Evolutionary conservation across 2,113 vertebrate genomes (phyloP).

Genomic region (Toxostoma redivivum): DNA sequence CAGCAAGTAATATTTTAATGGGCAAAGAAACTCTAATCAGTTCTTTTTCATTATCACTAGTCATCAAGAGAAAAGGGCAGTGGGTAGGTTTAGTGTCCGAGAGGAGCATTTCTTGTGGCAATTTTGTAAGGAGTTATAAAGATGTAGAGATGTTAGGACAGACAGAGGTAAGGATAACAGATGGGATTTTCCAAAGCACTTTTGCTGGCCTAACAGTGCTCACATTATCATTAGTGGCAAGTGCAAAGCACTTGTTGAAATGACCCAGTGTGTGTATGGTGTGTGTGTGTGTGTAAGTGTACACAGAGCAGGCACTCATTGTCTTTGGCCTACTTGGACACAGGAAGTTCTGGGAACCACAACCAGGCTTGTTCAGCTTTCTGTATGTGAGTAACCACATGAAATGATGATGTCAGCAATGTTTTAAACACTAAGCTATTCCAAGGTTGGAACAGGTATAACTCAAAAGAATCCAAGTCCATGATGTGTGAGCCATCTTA

Average conservation of each 20-base stretch:
- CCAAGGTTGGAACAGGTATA: not conserved
- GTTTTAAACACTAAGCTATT: not conserved
- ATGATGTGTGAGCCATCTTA: accelerated
- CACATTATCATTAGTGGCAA: not conserved
- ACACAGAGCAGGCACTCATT: not conserved
- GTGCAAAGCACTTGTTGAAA: not conserved
- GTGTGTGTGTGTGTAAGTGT: not conserved
- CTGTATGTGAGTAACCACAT: not conserved
- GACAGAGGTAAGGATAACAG: not conserved
- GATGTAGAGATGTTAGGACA: not conserved
- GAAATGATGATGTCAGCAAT: not conserved
- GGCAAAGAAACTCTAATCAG: conserved; percentile 1
- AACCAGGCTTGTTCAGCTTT: not conserved
- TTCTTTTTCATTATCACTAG: conserved; percentile 4
- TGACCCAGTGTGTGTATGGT: not conserved
- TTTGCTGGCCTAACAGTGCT: not conserved
- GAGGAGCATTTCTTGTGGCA: not conserved
- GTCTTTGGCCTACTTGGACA: not conserved
- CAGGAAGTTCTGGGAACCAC: not conserved
- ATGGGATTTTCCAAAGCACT: not conserved
- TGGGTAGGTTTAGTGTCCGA: not conserved
- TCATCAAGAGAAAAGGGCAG: conserved; percentile 1
- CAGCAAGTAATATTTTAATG: not conserved
- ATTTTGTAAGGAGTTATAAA: not conserved
- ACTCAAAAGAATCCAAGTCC: not conserved